A percentile compares a stretch with the other conserved stretches of the same genome.
These are phyloP conservation scores for Enteromius paludinosus DNA, from an alignment of 2,797 vertebrate genomes.

Conservation along the genomic window DNA sequence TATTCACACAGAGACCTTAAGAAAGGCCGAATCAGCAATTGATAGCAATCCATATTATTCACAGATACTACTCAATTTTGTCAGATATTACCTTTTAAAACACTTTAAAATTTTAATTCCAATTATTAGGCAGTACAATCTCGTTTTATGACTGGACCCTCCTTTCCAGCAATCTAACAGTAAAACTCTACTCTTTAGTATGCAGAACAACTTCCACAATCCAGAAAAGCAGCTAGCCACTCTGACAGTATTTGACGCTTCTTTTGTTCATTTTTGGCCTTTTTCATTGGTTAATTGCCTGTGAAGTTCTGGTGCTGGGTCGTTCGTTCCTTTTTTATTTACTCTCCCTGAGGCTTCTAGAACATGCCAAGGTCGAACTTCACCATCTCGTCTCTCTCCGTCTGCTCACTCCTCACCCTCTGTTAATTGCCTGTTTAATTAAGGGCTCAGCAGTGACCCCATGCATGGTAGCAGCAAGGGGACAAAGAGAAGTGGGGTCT, in stretches of 20 bases:
- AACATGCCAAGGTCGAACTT: constrained; percentile 51
- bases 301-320: constrained; percentile 48
- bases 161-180: not conserved
- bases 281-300: constrained; percentile 58
- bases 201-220: constrained; percentile 21
- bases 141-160: not conserved
- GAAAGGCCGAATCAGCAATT: not conserved
- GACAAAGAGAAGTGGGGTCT: constrained; percentile 34
- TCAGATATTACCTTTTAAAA: not conserved
- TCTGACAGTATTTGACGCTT: not conserved
- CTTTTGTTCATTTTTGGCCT: constrained; percentile 27
- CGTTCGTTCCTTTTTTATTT: constrained; percentile 30
- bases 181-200: not conserved
- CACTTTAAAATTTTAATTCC: not conserved
- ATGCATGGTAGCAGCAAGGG: constrained; percentile 48
- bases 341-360: constrained; percentile 35
- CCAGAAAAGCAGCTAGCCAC: constrained; percentile 23
- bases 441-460: constrained; percentile 50
- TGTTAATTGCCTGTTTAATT: constrained; percentile 60
- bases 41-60: not conserved
- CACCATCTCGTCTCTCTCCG: constrained; percentile 29
- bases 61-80: not conserved
- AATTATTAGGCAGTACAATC: not conserved
- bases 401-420: constrained; percentile 37
- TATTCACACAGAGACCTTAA: not conserved